Evolutionary conservation across 2,113 vertebrate species (phyloP).

Genomic region (Trachemys scripta): DNA sequence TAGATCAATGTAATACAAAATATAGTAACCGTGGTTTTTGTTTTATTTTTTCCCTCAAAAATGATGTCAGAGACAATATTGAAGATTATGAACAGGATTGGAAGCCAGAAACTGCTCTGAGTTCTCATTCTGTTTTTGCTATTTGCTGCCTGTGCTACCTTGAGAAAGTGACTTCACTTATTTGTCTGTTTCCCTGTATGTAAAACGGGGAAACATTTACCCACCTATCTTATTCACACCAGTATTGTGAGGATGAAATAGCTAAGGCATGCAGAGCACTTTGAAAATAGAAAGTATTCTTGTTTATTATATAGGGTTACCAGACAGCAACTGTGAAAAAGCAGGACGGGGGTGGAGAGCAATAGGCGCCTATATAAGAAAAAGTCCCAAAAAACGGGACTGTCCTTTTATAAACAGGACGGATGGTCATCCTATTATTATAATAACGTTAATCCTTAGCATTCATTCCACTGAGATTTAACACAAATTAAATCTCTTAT

Average conservation of each 20-base stretch:
- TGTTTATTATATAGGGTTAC: neutral
- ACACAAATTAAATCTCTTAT: neutral
- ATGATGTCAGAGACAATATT: constrained; percentile 70
- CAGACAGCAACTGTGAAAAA: too few species aligned
- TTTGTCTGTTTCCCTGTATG: neutral
- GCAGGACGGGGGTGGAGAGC: too few species aligned
- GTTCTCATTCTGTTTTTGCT: constrained; percentile 69
- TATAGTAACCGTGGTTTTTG: neutral
- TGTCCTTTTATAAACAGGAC: too few species aligned
- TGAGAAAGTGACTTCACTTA: constrained; percentile 54
- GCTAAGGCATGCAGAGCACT: neutral
- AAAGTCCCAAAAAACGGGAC: too few species aligned
- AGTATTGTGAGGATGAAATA: neutral
- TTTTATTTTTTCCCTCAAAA: constrained; percentile 12
- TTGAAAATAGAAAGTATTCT: constrained; percentile 14
- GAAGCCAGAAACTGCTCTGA: constrained; percentile 60
- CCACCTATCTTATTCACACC: neutral
- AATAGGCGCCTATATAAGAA: too few species aligned
- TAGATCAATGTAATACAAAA: fast-evolving
- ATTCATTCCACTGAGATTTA: constrained; percentile 7
- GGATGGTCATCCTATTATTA: neutral
- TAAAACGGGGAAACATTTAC: constrained; percentile 2
- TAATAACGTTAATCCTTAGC: neutral
- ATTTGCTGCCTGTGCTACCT: constrained; percentile 7
- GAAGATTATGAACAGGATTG: constrained; percentile 69